phyloP scores from a whole-genome alignment of 2,113 vertebrate genomes.

The Leptodactylus fuscus region DNA sequence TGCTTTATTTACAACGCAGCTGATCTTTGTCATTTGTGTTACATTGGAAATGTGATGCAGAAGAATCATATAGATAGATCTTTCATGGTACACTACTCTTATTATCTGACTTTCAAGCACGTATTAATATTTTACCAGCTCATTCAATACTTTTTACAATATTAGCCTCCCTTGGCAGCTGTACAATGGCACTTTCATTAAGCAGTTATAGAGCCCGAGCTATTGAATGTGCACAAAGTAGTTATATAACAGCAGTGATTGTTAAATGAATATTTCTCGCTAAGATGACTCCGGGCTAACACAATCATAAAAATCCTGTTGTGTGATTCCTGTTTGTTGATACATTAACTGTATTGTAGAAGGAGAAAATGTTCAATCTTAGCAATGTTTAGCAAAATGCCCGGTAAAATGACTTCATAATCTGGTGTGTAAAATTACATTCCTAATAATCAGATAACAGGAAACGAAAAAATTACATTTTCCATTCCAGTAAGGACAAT shows the following conservation, averaged over 20 bases:
- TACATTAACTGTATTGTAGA: background rate
- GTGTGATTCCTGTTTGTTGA: constrained; percentile 18
- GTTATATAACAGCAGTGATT: constrained; percentile 36
- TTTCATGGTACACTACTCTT: constrained; percentile 27
- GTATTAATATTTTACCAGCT: constrained; percentile 47
- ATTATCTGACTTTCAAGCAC: constrained; percentile 42
- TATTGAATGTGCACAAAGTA: constrained; percentile 41
- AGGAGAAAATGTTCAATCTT: constrained; percentile 15
- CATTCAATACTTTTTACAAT: constrained; percentile 47
- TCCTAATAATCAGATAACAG: background rate
- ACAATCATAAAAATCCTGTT: constrained; percentile 32
- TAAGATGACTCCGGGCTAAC: constrained; percentile 25
- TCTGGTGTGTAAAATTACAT: background rate
- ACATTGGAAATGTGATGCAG: background rate
- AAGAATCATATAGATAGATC: background rate
- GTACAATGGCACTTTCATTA: constrained; percentile 49
- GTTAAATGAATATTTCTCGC: constrained; percentile 38
- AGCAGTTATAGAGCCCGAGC: constrained; percentile 20
- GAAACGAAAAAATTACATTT: background rate
- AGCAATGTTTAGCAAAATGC: background rate
- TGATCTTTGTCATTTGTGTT: background rate
- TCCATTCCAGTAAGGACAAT: background rate
- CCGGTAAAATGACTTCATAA: background rate
- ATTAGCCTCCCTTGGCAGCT: constrained; percentile 46
- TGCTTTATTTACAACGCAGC: background rate